Base-by-base conservation (phyloP, 2,113 vertebrate genomes). In the Struthio camelus region DNA sequence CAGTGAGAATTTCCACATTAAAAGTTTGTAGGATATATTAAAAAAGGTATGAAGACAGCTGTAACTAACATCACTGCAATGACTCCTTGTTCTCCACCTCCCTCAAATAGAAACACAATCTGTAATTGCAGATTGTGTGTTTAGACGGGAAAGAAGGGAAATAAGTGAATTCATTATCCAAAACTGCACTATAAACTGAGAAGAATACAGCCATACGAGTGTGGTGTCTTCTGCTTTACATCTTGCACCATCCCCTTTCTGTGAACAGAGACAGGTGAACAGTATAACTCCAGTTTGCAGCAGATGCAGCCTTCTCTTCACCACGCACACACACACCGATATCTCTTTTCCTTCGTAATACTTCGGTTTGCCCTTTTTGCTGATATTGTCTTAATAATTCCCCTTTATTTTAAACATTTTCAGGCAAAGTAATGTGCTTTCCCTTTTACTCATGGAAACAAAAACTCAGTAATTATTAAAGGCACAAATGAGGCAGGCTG, bases 71-170 rank as follows among this genome's bases (percentile, higher is more conserved):
- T 48, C 10, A 27, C 16, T 27, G 28, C 34, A 32, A 3, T 11
- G 30, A 36, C 13, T 36, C 75, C 38, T 23, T 27, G 10, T 46
- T 59, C 48, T 80, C 13, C 9, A 32, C 13, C 2, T 9, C 17
- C 32, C 27, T 58, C 32, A 48, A n/a, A 38, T 7, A 44, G 20
- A 59, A 75, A 53, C 19, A n/a, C n/a, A n/a, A 17, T 48, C 62
- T 76, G 34, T 36, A 58, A 12, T n/a, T 46, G 20, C 18, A 71
- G 50, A 40, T 19, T 32, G 17, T 8, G 16, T 8, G 10, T n/a
- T 71, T 23, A 46, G 32, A 28, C 32, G 65, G 0, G 0, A 19
- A 14, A 75, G 10, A 13, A 18, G 11, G 4, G 10, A 46, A 62
- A 58, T 27, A 44, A 92, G 7, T 7, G 27, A 69, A 20, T 28